Conservation (phyloP, 2,888 invertebrate species). For the Incurvaria masculella region DNA sequence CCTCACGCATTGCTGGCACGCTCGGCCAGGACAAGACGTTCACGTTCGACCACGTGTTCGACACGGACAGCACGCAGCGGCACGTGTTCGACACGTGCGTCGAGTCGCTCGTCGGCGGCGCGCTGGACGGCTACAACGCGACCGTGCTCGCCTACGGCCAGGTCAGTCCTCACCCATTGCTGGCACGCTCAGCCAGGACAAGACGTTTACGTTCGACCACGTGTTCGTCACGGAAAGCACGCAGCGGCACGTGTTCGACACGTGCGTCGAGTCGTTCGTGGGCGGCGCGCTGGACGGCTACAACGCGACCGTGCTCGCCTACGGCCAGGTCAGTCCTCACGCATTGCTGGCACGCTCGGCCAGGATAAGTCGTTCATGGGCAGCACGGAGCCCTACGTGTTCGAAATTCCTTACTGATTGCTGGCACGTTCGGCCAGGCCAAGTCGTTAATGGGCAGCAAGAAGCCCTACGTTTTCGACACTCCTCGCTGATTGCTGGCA, state of each 20-base stretch:
- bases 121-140: slow-evolving; percentile 96
- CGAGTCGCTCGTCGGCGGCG: slow-evolving; percentile 82
- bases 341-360: no score
- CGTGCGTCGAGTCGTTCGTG: slow-evolving; percentile 81
- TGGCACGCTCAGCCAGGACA: slow-evolving; percentile 87
- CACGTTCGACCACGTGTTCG: slow-evolving; percentile 96
- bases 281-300: slow-evolving; percentile 94
- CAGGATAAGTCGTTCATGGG: no score
- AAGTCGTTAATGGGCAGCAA: no score
- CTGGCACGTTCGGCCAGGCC: no score
- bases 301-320: slow-evolving; percentile 97
- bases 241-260: slow-evolving; percentile 78
- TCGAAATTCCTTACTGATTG: no score
- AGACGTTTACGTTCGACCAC: slow-evolving; percentile 95
- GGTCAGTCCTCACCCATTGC: no score
- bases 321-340: slow-evolving; percentile 86
- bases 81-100: slow-evolving; percentile 83
- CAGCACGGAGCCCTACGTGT: no score
- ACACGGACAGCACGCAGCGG: slow-evolving; percentile 70
- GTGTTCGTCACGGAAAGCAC: slow-evolving; percentile 80
- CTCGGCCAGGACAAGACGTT: slow-evolving; percentile 93
- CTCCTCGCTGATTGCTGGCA: no score
- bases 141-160: slow-evolving; percentile 97
- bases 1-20: no score
- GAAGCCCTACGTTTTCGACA: no score